These are phyloP conservation scores for Sycobia sp. DNA, from an alignment of 1,140 invertebrate species.

Conservation along the genomic window DNA sequence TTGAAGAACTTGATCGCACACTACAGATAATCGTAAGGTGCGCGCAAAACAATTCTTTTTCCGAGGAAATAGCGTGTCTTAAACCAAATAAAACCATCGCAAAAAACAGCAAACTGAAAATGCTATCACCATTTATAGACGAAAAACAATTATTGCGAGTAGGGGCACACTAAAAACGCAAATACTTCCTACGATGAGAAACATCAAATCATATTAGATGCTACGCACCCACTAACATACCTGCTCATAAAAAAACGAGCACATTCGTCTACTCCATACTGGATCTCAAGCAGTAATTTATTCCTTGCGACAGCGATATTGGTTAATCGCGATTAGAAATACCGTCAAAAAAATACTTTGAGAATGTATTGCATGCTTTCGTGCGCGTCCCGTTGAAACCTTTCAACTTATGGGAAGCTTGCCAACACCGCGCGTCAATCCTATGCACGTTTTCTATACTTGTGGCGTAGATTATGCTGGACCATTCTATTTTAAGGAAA, in stretches of 20 bases:
- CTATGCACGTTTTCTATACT: constrained; percentile 39
- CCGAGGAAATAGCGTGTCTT: neutral
- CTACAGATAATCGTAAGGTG: neutral
- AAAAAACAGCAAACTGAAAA: constrained; percentile 22
- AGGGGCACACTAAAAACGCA: constrained; percentile 46
- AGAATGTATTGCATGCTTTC: neutral
- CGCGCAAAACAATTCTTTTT: constrained; percentile 5
- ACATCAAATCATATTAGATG: too few relatives aligned
- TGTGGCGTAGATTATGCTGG: constrained; percentile 44
- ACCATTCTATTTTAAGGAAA: neutral
- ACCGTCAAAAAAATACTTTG: neutral
- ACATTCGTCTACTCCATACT: too few relatives aligned
- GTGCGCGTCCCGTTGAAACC: neutral
- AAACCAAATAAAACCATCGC: neutral
- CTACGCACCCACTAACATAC: neutral
- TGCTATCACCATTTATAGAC: constrained; percentile 49
- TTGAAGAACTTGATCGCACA: neutral
- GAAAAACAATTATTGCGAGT: constrained; percentile 48
- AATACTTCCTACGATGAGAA: constrained; percentile 40
- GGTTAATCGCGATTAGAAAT: too few relatives aligned
- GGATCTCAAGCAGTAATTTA: too few relatives aligned
- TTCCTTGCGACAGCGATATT: too few relatives aligned
- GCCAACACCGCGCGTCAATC: constrained; percentile 28
- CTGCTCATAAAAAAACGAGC: neutral
- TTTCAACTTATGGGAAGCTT: constrained; percentile 41